Conservation (phyloP, 2,113 vertebrate genomes). For the Hoplias malabaricus region DNA sequence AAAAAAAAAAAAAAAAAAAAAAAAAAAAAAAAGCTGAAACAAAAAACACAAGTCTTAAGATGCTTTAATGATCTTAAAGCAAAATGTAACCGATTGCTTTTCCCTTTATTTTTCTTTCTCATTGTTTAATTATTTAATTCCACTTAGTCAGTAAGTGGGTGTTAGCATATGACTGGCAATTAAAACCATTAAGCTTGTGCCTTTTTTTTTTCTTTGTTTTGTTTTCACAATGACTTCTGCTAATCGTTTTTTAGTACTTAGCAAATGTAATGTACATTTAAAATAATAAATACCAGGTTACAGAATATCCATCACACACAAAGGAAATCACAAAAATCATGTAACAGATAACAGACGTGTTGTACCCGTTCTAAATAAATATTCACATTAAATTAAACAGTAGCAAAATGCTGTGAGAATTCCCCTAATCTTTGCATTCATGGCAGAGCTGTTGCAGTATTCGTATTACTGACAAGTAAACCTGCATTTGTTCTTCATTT, state of each 20-base stretch:
- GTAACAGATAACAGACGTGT: not conserved
- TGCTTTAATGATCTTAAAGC: constrained; percentile 10
- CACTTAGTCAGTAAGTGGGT: not conserved
- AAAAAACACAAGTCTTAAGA: not conserved
- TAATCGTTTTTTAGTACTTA: not conserved
- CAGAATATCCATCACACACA: not conserved
- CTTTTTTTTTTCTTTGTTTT: not conserved
- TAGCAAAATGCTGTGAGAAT: not conserved
- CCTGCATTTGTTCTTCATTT: not conserved
- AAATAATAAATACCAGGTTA: constrained; percentile 3
- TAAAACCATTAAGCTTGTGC: constrained; percentile 2
- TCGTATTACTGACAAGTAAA: not conserved
- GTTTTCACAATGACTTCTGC: too few species aligned
- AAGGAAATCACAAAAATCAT: not conserved
- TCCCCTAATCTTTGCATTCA: not conserved
- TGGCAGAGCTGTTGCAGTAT: not conserved
- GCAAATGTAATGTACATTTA: constrained; percentile 3
- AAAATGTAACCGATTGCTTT: not conserved
- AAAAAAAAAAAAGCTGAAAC: not conserved
- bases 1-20: too few species aligned
- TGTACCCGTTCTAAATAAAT: constrained; percentile 21
- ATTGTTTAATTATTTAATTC: not conserved
- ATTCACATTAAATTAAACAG: constrained; percentile 38
- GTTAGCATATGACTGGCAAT: not conserved
- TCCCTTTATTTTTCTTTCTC: not conserved